phyloP scores from a whole-genome alignment of 2,113 vertebrate genomes.

The Eurystomus gularis region DNA sequence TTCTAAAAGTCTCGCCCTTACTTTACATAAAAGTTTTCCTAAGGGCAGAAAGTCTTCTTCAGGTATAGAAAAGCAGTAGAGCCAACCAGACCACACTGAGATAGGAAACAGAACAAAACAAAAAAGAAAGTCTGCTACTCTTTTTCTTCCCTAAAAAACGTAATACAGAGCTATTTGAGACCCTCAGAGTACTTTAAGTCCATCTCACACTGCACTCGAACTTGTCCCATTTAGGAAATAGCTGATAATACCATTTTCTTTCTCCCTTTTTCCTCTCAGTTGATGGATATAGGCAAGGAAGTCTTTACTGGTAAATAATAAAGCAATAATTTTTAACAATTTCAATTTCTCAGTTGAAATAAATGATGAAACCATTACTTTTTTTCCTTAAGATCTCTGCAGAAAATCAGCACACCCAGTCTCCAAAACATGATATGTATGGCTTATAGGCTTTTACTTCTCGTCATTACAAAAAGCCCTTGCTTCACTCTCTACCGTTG shows the following conservation, averaged over 20 bases:
- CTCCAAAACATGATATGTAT: background rate
- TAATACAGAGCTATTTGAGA: background rate
- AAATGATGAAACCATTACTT: background rate
- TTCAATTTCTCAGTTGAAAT: background rate
- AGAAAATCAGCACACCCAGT: background rate
- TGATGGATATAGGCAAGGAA: background rate
- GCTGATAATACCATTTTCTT: background rate
- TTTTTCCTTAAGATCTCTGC: background rate
- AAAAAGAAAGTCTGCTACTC: background rate
- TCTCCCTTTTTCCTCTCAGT: background rate
- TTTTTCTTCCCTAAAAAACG: background rate
- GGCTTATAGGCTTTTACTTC: background rate
- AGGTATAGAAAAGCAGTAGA: background rate
- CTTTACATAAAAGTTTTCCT: background rate
- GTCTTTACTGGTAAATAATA: conserved; percentile 8
- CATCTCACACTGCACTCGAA: background rate
- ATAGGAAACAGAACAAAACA: background rate
- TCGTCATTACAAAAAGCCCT: background rate
- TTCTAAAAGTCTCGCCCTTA: background rate
- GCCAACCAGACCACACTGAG: background rate
- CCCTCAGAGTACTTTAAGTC: background rate
- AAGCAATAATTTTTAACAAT: background rate
- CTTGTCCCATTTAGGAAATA: background rate
- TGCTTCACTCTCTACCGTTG: background rate
- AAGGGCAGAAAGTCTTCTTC: background rate